These are phyloP conservation scores for Erannis defoliaria DNA, from an alignment of 2,888 invertebrate genomes.

Conservation along the genomic window DNA sequence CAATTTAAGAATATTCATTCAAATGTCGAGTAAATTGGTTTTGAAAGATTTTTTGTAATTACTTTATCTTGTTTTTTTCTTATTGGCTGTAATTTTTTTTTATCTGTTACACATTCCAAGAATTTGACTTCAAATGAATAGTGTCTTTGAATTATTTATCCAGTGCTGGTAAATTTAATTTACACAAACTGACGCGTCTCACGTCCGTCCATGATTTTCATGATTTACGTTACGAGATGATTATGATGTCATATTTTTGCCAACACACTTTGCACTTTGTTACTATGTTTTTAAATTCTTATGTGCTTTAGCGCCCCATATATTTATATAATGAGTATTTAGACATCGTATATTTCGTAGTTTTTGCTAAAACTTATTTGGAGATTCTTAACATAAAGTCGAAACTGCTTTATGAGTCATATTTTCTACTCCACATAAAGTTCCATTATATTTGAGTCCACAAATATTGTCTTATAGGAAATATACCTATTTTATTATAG, in stretches of 20 bases:
- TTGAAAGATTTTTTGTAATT: background rate
- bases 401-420: slow-evolving; percentile 6
- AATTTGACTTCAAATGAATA: slow-evolving; percentile 12
- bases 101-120: slow-evolving; percentile 29
- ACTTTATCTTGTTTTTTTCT: slow-evolving; percentile 7
- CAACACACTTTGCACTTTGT: slow-evolving; percentile 23
- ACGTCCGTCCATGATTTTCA: slow-evolving; percentile 34
- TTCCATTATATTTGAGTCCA: slow-evolving; percentile 5
- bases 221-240: slow-evolving; percentile 27
- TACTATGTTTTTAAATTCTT: slow-evolving; percentile 16
- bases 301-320: slow-evolving; percentile 14
- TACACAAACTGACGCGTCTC: slow-evolving; percentile 29
- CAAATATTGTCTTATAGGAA: slow-evolving; percentile 24
- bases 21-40: slow-evolving; percentile 7
- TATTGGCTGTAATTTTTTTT: slow-evolving; percentile 11
- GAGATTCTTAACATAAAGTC: slow-evolving; percentile 10
- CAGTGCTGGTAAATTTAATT: slow-evolving; percentile 25
- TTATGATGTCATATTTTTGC: slow-evolving; percentile 36
- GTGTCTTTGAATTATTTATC: slow-evolving; percentile 14
- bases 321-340: slow-evolving; percentile 20
- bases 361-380: slow-evolving; percentile 27
- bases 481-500: slow-evolving; percentile 27
- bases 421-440: background rate
- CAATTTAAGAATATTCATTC: slow-evolving; percentile 8
- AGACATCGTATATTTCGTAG: slow-evolving; percentile 18